phyloP scores from a whole-genome alignment of 2,797 vertebrate species.

The Danionella dracula region DNA sequence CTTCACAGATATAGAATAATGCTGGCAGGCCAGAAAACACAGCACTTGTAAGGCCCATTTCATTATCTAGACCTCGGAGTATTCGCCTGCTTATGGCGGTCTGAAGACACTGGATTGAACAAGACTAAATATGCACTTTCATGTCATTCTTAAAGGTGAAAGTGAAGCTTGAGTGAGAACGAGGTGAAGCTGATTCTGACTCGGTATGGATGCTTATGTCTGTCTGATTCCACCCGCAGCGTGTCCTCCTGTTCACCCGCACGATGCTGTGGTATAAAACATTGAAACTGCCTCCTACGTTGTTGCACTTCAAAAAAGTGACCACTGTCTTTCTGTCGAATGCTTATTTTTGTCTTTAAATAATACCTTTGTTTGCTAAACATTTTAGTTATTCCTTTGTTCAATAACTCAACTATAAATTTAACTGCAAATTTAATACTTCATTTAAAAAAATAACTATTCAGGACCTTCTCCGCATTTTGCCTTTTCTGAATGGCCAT shows the following conservation, averaged over 20 bases:
- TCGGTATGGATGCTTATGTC: not conserved
- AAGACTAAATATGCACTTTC: not conserved
- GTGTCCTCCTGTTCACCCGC: not conserved
- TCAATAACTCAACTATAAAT: too few relatives aligned
- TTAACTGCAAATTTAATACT: too few relatives aligned
- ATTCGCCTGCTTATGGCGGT: not conserved
- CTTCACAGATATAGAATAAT: constrained; percentile 24
- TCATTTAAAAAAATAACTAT: too few relatives aligned
- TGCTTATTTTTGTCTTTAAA: not conserved
- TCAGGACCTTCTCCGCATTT: too few relatives aligned
- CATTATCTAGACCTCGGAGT: not conserved
- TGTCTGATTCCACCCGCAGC: not conserved
- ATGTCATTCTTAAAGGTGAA: too few relatives aligned
- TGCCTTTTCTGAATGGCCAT: not conserved
- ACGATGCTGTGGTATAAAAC: not conserved
- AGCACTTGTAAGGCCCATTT: not conserved
- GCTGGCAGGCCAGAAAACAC: not conserved
- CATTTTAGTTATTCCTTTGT: too few relatives aligned
- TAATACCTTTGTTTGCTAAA: too few relatives aligned
- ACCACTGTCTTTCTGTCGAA: not conserved
- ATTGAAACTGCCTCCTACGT: not conserved
- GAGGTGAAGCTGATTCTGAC: not conserved
- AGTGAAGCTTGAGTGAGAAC: too few relatives aligned
- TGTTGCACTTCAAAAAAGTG: not conserved
- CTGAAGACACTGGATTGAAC: not conserved